Percentiles rank a stretch among this genome's conserved stretches.
phyloP scores from a whole-genome alignment of 1,140 invertebrate species.

The Protaetia brevitarsis region DNA sequence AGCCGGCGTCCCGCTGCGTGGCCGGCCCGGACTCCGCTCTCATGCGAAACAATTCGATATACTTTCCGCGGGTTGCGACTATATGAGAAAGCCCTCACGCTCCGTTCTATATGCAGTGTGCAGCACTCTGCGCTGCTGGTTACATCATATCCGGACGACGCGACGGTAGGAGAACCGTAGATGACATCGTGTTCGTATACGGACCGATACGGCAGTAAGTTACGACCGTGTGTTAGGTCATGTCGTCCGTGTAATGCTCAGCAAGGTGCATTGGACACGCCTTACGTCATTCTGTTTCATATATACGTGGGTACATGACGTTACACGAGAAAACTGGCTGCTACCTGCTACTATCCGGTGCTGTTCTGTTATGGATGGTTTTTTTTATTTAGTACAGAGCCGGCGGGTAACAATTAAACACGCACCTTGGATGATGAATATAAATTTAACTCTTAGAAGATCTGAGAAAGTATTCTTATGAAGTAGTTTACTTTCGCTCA shows the following conservation, averaged over 20 bases:
- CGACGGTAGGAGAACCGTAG: not conserved
- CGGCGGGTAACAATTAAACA: no score
- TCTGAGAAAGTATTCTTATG: no score
- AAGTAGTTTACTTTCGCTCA: no score
- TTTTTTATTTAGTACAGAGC: no score
- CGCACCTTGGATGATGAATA: no score
- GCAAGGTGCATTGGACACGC: not conserved
- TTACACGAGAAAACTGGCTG: not conserved
- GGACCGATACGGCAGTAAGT: not conserved
- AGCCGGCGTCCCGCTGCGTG: not conserved
- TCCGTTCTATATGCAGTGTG: not conserved
- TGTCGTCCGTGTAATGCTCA: conserved; percentile 3
- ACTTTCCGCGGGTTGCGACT: not conserved
- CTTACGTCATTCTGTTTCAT: not conserved
- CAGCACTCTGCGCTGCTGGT: not conserved
- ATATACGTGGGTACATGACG: not conserved
- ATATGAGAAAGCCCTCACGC: not conserved
- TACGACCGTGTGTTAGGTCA: not conserved
- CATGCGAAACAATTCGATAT: conserved; percentile 7
- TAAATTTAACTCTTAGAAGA: no score
- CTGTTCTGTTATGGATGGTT: no score
- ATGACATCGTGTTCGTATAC: not conserved
- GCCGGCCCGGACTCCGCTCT: not conserved
- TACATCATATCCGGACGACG: not conserved
- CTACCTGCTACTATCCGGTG: no score